Percentiles rank a stretch among this genome's conserved stretches.
These are phyloP conservation scores for Malurus melanocephalus DNA, from an alignment of 2,113 vertebrate genomes.

Conservation along the genomic window DNA sequence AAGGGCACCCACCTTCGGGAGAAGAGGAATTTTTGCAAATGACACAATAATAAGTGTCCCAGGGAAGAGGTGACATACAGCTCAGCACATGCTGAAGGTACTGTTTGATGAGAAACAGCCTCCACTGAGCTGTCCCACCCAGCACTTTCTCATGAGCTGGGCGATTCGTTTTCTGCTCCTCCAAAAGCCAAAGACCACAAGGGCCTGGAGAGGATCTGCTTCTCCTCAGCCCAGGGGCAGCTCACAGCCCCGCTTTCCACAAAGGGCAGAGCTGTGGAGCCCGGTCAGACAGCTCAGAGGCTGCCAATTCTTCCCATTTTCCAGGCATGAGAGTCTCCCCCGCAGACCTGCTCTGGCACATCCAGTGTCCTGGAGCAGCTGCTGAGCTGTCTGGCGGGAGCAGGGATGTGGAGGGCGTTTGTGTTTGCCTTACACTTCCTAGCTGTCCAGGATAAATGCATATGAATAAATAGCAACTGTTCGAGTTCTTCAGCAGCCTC, in stretches of 20 bases:
- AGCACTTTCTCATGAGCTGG: neutral
- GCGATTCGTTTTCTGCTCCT: neutral
- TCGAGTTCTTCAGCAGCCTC: neutral
- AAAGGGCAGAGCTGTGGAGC: neutral
- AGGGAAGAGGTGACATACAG: slow-evolving; percentile 10
- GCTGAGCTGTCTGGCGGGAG: neutral
- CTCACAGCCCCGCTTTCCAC: neutral
- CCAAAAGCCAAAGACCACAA: slow-evolving; percentile 6
- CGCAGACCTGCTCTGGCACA: neutral
- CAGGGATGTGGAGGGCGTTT: neutral
- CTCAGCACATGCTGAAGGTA: neutral
- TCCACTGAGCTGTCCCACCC: neutral
- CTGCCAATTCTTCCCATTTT: neutral
- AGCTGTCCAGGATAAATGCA: neutral
- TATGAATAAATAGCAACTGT: neutral
- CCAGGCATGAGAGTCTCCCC: neutral
- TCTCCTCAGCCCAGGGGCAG: slow-evolving; percentile 13
- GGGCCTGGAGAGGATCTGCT: neutral
- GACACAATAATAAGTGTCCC: neutral
- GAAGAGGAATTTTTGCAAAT: neutral
- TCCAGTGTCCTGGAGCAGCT: neutral
- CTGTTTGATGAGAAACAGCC: slow-evolving; percentile 35
- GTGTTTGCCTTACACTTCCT: neutral
- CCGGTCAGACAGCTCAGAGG: fast-evolving
- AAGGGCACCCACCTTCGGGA: neutral